phyloP scores from a whole-genome alignment of 1,140 invertebrate species.

The Cataglyphis hispanica region DNA sequence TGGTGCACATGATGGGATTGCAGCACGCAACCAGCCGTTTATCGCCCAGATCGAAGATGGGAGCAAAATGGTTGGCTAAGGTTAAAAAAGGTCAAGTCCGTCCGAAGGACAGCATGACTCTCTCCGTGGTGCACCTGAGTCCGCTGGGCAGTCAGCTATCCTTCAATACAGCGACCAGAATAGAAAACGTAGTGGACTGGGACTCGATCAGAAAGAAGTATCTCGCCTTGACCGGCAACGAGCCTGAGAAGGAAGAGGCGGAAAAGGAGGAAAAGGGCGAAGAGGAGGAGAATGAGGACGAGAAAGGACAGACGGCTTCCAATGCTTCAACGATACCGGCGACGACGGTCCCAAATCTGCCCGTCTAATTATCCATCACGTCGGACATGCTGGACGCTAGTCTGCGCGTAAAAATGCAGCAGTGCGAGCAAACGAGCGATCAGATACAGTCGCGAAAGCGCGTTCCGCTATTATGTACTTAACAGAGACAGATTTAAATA shows the following conservation, averaged over 20 bases:
- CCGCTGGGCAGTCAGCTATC: constrained; percentile 93
- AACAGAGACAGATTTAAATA: constrained; percentile 4
- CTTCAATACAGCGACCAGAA: constrained; percentile 90
- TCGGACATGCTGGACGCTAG: constrained; percentile 9
- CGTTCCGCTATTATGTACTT: constrained; percentile 10
- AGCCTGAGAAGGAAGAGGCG: constrained; percentile 88
- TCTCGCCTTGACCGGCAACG: constrained; percentile 91
- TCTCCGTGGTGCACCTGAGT: constrained; percentile 92
- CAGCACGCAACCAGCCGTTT: constrained; percentile 90
- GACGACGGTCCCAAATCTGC: constrained; percentile 76
- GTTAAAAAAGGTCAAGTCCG: constrained; percentile 93
- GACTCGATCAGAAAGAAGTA: constrained; percentile 96
- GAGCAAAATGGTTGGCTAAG: constrained; percentile 94
- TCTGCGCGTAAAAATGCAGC: neutral
- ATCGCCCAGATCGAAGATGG: constrained; percentile 93
- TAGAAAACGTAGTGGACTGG: constrained; percentile 97
- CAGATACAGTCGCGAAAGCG: neutral
- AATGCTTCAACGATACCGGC: constrained; percentile 79
- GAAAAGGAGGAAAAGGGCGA: constrained; percentile 87
- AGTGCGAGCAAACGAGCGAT: constrained; percentile 43
- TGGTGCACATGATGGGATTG: constrained; percentile 94
- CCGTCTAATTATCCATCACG: constrained; percentile 68
- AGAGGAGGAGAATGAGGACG: constrained; percentile 85
- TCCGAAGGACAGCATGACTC: constrained; percentile 91
- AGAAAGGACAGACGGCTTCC: constrained; percentile 77